phyloP scores from a whole-genome alignment of 1,140 invertebrate genomes.

The Procambarus virginalis region DNA sequence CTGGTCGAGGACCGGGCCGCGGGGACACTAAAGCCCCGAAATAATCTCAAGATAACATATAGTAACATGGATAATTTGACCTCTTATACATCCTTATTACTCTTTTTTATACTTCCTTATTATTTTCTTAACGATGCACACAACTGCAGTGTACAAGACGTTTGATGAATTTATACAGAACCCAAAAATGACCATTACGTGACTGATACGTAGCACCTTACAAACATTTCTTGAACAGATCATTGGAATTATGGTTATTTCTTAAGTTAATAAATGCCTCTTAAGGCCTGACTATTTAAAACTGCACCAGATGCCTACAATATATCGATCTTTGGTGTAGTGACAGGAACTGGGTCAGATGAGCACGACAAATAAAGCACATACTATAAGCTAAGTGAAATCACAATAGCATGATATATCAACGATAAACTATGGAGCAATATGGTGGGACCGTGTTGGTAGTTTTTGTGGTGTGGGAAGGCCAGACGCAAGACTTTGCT shows the following conservation, averaged over 20 bases:
- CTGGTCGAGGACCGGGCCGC: too few relatives aligned
- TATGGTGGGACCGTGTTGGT: too few relatives aligned
- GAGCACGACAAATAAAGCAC: neutral
- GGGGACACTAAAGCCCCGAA: too few relatives aligned
- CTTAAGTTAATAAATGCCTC: too few relatives aligned
- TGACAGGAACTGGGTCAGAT: neutral
- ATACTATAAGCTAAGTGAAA: neutral
- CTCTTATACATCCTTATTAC: neutral
- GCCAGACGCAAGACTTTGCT: too few relatives aligned
- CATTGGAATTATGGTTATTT: neutral
- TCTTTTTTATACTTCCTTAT: too few relatives aligned
- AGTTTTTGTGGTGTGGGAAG: too few relatives aligned
- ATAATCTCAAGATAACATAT: too few relatives aligned
- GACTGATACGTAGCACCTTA: constrained; percentile 4
- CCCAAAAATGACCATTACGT: neutral
- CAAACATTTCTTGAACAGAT: neutral
- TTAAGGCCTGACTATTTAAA: too few relatives aligned
- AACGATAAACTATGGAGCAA: too few relatives aligned
- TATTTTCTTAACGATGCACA: neutral
- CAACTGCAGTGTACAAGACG: neutral
- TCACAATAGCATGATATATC: too few relatives aligned
- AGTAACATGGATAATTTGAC: neutral
- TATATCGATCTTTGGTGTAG: neutral
- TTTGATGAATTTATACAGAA: neutral
- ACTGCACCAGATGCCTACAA: constrained; percentile 8